Evolutionary conservation across 2,888 invertebrate species (phyloP), one percentile per base, ranked within the genome.

Genomic region (Sepiola atlantica): DNA sequence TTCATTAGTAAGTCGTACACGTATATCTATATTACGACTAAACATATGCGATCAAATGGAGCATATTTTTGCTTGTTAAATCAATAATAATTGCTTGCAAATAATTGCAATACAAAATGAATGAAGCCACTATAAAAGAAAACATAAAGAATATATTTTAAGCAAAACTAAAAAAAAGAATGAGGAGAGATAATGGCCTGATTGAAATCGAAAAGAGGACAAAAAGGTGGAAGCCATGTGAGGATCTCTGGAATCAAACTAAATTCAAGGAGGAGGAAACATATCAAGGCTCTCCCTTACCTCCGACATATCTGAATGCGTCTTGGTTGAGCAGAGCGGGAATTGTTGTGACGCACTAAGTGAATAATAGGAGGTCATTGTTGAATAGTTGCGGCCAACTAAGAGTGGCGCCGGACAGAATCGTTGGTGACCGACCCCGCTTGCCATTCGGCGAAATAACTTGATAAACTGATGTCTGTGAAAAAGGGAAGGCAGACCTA

Each of bases 401-500:
- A n/a, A 77, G n/a, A 77, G 77, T 77, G n/a, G n/a, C 77, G 77
- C 77, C 14, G 32, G 77, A 77, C n/a, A 77, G 77, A 77, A 77
- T 77, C 16, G 77, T 77, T 14, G 77, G 77, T 77, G 77, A 77
- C 77, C 77, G 77, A 32, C 77, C 77, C n/a, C 77, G 77, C n/a
- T 45, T 77, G 77, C 77, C n/a, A 77, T n/a, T 77, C 77, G n/a
- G 77, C 77, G 77, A n/a, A 77, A 77, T 77, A 77, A 77, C 77
- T 77, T 77, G 77, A 77, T 77, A 77, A 77, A 77, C 77, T 77
- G 77, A n/a, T n/a, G 77, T 77, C 77, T 77, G 77, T 77, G 77
- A n/a, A n/a, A 77, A 77, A n/a, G n/a, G 77, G n/a, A 77, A 77
- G n/a, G 32, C n/a, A 77, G 14, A n/a, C 16, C n/a, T 14, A n/a